Evolutionary conservation across 2,888 invertebrate genomes (phyloP).

Genomic region (Hypsopygia costalis): DNA sequence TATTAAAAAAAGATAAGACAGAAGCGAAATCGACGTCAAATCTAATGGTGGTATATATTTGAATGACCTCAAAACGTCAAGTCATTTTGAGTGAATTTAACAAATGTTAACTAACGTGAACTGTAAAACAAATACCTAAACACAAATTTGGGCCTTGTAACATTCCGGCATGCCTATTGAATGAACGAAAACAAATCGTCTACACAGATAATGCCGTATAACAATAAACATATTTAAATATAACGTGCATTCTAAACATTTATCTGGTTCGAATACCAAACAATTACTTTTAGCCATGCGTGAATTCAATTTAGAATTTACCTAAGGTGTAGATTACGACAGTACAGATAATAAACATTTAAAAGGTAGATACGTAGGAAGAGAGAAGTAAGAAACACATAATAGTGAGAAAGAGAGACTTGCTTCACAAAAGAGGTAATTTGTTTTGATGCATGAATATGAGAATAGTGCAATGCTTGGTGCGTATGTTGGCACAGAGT

Average conservation of each 20-base stretch:
- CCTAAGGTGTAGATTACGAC: slow-evolving; percentile 45
- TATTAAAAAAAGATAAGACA: not conserved
- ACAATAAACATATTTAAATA: slow-evolving; percentile 53
- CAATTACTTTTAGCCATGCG: slow-evolving; percentile 71
- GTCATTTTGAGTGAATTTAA: not conserved
- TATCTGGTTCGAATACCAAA: slow-evolving; percentile 59
- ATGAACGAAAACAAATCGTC: slow-evolving; percentile 51
- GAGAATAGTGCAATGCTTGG: slow-evolving; percentile 56
- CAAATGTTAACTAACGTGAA: slow-evolving; percentile 8
- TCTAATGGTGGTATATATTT: slow-evolving; percentile 1
- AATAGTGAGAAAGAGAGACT: slow-evolving; percentile 49
- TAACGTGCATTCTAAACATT: slow-evolving; percentile 78
- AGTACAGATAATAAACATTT: slow-evolving; percentile 54
- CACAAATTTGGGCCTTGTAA: slow-evolving; percentile 30
- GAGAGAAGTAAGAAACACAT: slow-evolving; percentile 51
- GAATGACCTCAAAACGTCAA: slow-evolving; percentile 1
- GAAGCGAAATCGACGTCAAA: not conserved
- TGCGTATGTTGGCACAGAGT: slow-evolving; percentile 45
- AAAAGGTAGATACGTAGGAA: slow-evolving; percentile 46
- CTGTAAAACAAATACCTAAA: slow-evolving; percentile 28
- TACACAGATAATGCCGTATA: slow-evolving; percentile 62
- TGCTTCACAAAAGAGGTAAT: slow-evolving; percentile 44
- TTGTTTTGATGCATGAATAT: slow-evolving; percentile 58
- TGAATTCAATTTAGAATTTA: slow-evolving; percentile 47
- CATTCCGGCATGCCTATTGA: slow-evolving; percentile 62